A percentile compares a stretch with the other conserved stretches of the same genome.
phyloP scores from a whole-genome alignment of 2,888 invertebrate genomes.

The Conomelus anceps region DNA sequence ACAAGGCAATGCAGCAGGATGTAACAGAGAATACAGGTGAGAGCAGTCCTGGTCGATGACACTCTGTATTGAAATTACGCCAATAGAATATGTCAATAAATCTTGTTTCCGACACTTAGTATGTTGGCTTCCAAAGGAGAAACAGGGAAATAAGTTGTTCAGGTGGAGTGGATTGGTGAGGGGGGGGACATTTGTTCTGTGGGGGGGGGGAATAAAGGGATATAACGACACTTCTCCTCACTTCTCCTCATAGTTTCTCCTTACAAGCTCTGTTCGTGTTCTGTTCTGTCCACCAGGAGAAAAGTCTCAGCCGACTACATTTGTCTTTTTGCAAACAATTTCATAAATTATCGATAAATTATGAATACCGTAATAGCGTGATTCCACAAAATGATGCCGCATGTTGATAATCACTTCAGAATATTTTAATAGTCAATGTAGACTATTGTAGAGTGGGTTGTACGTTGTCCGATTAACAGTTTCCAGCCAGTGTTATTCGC shows the following conservation, averaged over 20 bases:
- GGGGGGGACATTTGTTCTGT: background rate
- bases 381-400: background rate
- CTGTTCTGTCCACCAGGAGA: background rate
- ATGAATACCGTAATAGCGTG: background rate
- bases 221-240: background rate
- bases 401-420: background rate
- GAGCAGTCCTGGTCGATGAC: background rate
- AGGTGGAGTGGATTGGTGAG: background rate
- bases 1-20: background rate
- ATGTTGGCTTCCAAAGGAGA: background rate
- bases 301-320: background rate
- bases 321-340: background rate
- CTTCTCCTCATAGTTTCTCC: no score
- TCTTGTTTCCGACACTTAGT: background rate
- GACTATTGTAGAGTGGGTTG: background rate
- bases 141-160: background rate
- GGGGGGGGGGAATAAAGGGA: background rate
- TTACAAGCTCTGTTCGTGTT: background rate
- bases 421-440: background rate
- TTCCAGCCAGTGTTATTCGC: background rate
- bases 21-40: background rate
- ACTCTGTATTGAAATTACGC: background rate
- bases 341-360: background rate
- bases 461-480: background rate
- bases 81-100: background rate